phyloP scores from a whole-genome alignment of 2,888 invertebrate genomes.

The Oxycera nigricornis region DNA sequence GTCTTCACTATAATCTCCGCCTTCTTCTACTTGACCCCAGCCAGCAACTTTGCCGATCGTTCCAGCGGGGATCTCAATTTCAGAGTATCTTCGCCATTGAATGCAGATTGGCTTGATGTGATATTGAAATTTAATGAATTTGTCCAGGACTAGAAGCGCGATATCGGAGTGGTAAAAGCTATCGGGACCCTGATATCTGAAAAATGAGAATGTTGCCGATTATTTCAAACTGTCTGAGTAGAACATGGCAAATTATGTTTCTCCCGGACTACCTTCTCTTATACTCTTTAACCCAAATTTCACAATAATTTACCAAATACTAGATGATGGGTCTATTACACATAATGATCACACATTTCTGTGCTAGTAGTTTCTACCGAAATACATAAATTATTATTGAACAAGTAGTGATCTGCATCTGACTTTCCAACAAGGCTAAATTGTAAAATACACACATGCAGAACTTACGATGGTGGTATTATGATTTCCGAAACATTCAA shows the following conservation, averaged over 20 bases:
- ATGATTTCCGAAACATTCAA: conserved; percentile 46
- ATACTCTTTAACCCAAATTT: no score
- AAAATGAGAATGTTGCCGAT: no score
- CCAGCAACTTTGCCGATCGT: conserved; percentile 49
- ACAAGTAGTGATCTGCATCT: no score
- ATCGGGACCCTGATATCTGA: conserved; percentile 48
- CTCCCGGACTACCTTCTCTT: no score
- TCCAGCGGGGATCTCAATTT: conserved; percentile 32
- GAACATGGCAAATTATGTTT: no score
- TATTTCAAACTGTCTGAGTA: no score
- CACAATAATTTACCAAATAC: no score
- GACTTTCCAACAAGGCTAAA: no score
- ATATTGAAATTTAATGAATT: conserved; percentile 52
- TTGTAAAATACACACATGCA: neutral
- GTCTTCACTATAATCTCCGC: conserved; percentile 40
- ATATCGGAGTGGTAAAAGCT: conserved; percentile 55
- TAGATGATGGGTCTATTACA: no score
- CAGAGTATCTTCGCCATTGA: conserved; percentile 49
- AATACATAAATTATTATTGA: no score
- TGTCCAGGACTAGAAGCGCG: conserved; percentile 55
- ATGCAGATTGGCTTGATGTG: conserved; percentile 59
- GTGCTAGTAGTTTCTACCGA: no score
- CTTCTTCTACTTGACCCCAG: conserved; percentile 48
- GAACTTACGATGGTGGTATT: conserved; percentile 44
- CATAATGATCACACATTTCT: no score